These are phyloP conservation scores for Calliphora vomitoria DNA, from an alignment of 2,888 invertebrate genomes.

Conservation along the genomic window DNA sequence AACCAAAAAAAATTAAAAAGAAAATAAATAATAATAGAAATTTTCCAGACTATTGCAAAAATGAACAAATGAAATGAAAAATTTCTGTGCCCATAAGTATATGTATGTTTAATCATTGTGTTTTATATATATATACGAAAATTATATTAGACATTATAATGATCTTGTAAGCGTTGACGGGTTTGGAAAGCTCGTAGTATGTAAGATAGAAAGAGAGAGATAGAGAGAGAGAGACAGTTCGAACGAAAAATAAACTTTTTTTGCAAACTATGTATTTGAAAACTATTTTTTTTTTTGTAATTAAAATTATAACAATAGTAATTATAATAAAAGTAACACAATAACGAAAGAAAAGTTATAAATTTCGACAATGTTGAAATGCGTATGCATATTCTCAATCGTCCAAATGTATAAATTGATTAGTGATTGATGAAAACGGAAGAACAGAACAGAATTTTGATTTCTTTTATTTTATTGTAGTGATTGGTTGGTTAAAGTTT, in stretches of 20 bases:
- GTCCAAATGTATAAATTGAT: slow-evolving; percentile 54
- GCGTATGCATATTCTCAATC: slow-evolving; percentile 7
- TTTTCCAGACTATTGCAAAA: no score
- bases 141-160: background rate
- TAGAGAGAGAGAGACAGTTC: background rate
- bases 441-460: slow-evolving; percentile 49
- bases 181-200: background rate
- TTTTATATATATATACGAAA: background rate
- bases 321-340: slow-evolving; percentile 12
- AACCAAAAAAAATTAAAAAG: no score
- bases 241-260: slow-evolving; percentile 16
- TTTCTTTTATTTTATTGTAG: slow-evolving; percentile 56
- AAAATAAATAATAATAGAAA: background rate
- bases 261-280: slow-evolving; percentile 40
- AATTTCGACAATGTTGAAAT: slow-evolving; percentile 48
- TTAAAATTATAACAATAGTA: slow-evolving; percentile 1
- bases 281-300: background rate
- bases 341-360: background rate
- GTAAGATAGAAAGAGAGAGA: background rate
- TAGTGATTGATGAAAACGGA: slow-evolving; percentile 64
- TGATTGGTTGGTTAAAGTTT: slow-evolving; percentile 68
- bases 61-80: no score
- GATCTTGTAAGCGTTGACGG: background rate
- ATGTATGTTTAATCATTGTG: background rate
- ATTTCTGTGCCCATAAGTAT: no score